Evolutionary conservation across 37 sponge, comb jelly and placozoan genomes (phyloP).

Genomic region (Theonella swinhoei): DNA sequence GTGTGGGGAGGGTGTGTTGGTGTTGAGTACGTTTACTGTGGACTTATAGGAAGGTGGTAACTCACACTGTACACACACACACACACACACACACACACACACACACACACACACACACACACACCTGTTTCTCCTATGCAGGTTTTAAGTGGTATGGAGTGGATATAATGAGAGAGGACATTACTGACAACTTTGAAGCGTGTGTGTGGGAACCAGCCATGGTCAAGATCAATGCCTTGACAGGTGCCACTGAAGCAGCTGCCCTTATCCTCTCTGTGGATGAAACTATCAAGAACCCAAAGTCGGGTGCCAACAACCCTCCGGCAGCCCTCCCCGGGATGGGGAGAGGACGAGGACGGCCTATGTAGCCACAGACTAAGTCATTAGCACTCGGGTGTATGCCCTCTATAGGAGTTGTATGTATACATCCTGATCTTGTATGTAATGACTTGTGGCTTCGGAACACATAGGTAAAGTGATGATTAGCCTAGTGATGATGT

Average conservation of each 20-base stretch:
- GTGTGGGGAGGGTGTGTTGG: no score
- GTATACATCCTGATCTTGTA: no score
- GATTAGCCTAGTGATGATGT: no score
- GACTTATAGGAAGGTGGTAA: no score
- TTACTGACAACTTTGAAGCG: slow-evolving; percentile 93
- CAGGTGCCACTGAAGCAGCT: slow-evolving; percentile 95
- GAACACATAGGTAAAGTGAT: no score
- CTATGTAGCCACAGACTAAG: not conserved
- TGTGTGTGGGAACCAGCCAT: slow-evolving; percentile 99
- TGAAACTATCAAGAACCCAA: slow-evolving; percentile 96
- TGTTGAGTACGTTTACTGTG: no score
- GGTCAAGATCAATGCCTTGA: slow-evolving; percentile 94
- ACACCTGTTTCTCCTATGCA: no score
- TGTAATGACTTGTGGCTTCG: no score
- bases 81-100: no score
- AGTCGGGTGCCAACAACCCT: slow-evolving; percentile 50
- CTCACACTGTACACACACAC: no score
- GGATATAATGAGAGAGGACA: slow-evolving; percentile 92
- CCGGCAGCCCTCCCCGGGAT: slow-evolving; percentile 29
- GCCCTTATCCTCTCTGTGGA: slow-evolving; percentile 96
- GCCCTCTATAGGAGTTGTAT: no score
- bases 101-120: no score
- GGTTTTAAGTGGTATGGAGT: slow-evolving; percentile 97
- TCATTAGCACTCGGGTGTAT: not conserved
- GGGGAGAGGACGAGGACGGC: slow-evolving; percentile 25